Evolutionary conservation across 2,113 vertebrate genomes (phyloP).

Genomic region (Mionectes macconnelli): DNA sequence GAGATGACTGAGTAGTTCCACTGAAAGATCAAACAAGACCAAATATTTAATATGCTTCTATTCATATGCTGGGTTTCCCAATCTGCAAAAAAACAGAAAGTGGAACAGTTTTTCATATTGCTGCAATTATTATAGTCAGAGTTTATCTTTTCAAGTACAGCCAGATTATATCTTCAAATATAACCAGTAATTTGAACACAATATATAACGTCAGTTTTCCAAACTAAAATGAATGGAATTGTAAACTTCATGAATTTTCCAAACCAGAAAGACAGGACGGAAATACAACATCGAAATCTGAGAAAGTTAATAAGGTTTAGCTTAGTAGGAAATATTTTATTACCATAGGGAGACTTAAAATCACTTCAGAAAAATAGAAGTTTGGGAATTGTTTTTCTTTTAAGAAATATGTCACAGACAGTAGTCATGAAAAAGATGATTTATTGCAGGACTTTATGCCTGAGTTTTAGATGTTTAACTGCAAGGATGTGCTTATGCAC

Average conservation of each 20-base stretch:
- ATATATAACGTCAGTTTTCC: neutral
- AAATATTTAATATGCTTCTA: constrained; percentile 57
- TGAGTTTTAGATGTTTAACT: neutral
- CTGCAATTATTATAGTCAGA: neutral
- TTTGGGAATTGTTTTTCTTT: neutral
- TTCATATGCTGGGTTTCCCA: constrained; percentile 35
- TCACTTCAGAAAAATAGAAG: neutral
- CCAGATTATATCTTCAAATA: neutral
- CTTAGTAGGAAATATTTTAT: constrained; percentile 41
- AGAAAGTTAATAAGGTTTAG: constrained; percentile 22
- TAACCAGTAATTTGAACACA: neutral
- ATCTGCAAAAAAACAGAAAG: constrained; percentile 27
- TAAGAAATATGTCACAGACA: neutral
- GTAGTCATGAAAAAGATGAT: neutral
- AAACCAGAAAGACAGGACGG: neutral
- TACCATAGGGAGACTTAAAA: constrained; percentile 13
- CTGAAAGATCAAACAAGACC: constrained; percentile 54
- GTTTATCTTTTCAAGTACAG: neutral
- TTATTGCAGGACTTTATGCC: neutral
- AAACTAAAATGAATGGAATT: neutral
- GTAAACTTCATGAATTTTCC: constrained; percentile 18
- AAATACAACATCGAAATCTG: neutral
- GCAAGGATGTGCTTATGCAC: neutral
- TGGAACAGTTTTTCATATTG: neutral
- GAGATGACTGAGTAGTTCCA: constrained; percentile 37